Percentiles rank a stretch among this genome's conserved stretches.
These are phyloP conservation scores for Branchipolynoe longqiensis DNA, from an alignment of 2,888 invertebrate species.

Conservation along the genomic window DNA sequence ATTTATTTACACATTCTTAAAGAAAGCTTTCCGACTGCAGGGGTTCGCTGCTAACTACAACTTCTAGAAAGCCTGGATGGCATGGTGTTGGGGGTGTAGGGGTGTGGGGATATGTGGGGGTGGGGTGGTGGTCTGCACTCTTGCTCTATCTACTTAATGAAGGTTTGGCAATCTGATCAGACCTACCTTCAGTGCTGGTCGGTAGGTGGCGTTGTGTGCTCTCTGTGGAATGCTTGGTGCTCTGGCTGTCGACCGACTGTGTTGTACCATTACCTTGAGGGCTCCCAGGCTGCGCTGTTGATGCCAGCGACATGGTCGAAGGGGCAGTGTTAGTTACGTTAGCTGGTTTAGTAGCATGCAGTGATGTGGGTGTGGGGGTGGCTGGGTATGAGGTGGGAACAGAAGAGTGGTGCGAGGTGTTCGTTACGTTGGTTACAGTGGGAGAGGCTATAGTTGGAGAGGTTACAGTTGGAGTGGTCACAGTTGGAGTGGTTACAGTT, in stretches of 20 bases:
- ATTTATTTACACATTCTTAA: no score
- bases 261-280: background rate
- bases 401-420: no score
- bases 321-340: slow-evolving; percentile 20
- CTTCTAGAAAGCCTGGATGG: no score
- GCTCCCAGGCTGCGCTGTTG: background rate
- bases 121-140: no score
- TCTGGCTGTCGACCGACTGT: background rate
- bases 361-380: no score
- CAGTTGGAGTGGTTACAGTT: background rate
- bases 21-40: no score
- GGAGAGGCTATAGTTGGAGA: no score
- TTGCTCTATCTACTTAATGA: no score
- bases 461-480: background rate
- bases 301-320: background rate
- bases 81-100: no score
- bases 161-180: background rate
- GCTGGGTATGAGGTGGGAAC: background rate
- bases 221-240: background rate
- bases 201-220: background rate
- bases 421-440: no score
- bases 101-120: background rate
- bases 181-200: slow-evolving; percentile 21
- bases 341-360: slow-evolving; percentile 26
- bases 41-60: no score